Evolutionary conservation across 2,888 invertebrate species (phyloP).

Genomic region (Laothoe populi): DNA sequence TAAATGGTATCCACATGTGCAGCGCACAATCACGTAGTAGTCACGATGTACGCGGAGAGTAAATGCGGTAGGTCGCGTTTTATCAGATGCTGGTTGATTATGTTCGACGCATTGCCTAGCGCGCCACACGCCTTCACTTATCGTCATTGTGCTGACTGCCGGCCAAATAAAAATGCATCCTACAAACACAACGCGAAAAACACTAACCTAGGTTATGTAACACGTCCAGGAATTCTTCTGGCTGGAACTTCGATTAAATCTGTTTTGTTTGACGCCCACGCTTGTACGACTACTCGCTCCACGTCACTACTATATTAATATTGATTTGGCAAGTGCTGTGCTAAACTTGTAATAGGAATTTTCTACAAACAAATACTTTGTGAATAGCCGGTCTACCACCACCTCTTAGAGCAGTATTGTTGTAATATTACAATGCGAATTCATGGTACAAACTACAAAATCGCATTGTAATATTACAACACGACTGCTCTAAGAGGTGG

Average conservation of each 20-base stretch:
- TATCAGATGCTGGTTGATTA: constrained; percentile 49
- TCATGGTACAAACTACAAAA: too few relatives aligned
- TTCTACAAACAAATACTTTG: constrained; percentile 8
- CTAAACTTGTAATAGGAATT: not conserved
- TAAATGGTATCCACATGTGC: constrained; percentile 29
- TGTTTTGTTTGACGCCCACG: constrained; percentile 25
- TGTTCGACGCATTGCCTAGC: constrained; percentile 37
- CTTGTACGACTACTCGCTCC: not conserved
- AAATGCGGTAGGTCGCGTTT: constrained; percentile 56
- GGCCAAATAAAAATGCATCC: constrained; percentile 43
- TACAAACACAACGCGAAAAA: constrained; percentile 32
- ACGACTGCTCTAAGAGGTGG: too few relatives aligned
- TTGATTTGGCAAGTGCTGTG: constrained; percentile 17
- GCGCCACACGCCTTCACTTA: constrained; percentile 40
- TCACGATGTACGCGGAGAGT: constrained; percentile 37
- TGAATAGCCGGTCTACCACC: too few relatives aligned
- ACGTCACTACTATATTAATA: constrained; percentile 18
- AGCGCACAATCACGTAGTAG: constrained; percentile 29
- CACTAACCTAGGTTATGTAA: constrained; percentile 41
- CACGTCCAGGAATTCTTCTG: constrained; percentile 5
- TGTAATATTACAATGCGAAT: too few relatives aligned
- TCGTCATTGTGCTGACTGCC: constrained; percentile 41
- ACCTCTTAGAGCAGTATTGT: too few relatives aligned
- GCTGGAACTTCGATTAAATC: constrained; percentile 20
- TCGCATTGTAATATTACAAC: too few relatives aligned